These are phyloP conservation scores for Alsophila aescularia DNA, from an alignment of 2,888 invertebrate species.

Conservation along the genomic window DNA sequence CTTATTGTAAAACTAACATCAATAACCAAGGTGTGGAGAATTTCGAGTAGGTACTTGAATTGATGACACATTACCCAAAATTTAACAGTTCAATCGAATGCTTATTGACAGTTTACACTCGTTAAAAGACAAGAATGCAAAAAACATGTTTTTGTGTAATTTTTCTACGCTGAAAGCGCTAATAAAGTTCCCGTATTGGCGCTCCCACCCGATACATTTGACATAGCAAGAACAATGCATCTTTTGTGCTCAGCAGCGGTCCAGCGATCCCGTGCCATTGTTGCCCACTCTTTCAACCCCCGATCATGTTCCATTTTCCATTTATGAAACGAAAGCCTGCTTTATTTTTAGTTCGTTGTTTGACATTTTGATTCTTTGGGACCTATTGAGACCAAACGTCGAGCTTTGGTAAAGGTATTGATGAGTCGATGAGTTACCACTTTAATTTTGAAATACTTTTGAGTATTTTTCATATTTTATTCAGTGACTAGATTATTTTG, in stretches of 20 bases:
- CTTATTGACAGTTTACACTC: not conserved
- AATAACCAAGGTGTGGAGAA: no score
- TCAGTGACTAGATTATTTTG: no score
- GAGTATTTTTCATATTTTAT: no score
- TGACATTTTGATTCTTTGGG: conserved; percentile 35
- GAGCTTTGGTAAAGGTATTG: conserved; percentile 16
- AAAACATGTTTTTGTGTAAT: conserved; percentile 38
- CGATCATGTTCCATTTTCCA: conserved; percentile 71
- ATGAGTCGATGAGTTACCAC: conserved; percentile 10
- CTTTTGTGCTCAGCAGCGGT: conserved; percentile 73
- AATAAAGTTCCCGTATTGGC: conserved; percentile 67
- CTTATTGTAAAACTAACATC: no score
- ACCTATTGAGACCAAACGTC: conserved; percentile 14
- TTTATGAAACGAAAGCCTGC: conserved; percentile 62
- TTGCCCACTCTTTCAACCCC: conserved; percentile 64
- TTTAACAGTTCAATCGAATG: no score
- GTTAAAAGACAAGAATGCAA: not conserved
- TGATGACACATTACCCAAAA: no score
- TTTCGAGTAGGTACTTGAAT: no score
- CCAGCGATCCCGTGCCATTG: conserved; percentile 62
- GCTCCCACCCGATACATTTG: conserved; percentile 74
- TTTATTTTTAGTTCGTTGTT: conserved; percentile 55
- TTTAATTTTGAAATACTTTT: no score
- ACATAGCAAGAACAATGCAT: conserved; percentile 76
- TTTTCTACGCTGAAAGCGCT: conserved; percentile 49